Base-by-base conservation (phyloP, 1,140 invertebrate genomes). In the Brachionus angularis region DNA sequence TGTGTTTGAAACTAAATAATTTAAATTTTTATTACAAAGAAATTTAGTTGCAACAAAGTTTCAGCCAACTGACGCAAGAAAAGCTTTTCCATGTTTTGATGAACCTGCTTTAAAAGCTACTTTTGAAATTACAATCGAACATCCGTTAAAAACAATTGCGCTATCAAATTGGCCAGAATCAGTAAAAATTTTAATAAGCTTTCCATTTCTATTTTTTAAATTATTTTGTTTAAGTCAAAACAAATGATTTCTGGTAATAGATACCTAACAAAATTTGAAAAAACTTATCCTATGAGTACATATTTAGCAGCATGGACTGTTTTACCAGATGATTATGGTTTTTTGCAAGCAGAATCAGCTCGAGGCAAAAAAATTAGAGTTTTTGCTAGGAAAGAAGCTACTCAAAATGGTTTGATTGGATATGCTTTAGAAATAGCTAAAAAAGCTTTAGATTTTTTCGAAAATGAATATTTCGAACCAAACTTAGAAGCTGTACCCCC, bases 71-170 rank as follows among this genome's bases (percentile, higher is more conserved):
- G 70, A 71, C 49, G 70, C 70, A 44, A 46, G 67, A 16, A 50
- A 44, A 70, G 67, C 67, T 4, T 58, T 58, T 58, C 93, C 94
- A 0, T 96, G 93, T 80, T 95, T 96, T 77, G 95, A 97, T 78
- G 94, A 97, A 77, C 94, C 94, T 0, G 84, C 83, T 5, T 86
- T 91, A 76, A 97, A 97, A 78, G 90, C 93, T 0, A 88, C 84
- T 2, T 96, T 93, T 77, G 82, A 82, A 25, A 85, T 96, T 12
- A 87, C 46, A n/a, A 70, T 70, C 44, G 67, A 50, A 23, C 67
- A 70, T 70, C 67, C 67, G 10, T 29, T 27, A 4, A 18, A 21
- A 5, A 52, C 67, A 18, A 33, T 52, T 36, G 67, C 67, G 21
- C 16, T 52, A 5, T 50, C 67, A 8, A 70, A 70, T 47, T 70